phyloP scores from a whole-genome alignment of 1,140 invertebrate species.

The Coboldia fuscipes region DNA sequence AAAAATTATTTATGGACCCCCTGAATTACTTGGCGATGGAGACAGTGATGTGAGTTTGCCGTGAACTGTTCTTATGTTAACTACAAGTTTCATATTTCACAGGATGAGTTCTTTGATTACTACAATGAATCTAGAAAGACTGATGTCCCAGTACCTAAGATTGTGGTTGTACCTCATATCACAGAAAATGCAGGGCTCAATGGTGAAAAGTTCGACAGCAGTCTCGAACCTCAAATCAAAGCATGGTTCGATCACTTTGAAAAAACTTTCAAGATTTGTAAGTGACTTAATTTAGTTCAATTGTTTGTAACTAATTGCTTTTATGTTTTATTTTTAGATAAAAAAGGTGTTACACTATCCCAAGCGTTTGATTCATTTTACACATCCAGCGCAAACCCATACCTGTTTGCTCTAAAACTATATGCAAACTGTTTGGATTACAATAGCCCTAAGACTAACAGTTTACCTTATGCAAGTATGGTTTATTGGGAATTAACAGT shows the following conservation, averaged over 20 bases:
- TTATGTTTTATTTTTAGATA: constrained; percentile 21
- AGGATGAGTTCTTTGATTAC: no score
- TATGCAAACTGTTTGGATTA: constrained; percentile 33
- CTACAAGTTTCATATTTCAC: not conserved
- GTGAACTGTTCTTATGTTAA: not conserved
- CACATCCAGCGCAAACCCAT: constrained; percentile 26
- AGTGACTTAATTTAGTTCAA: constrained; percentile 1
- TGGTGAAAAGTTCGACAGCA: constrained; percentile 15
- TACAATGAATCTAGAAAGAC: not conserved
- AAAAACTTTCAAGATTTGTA: constrained; percentile 13
- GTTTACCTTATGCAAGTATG: constrained; percentile 26
- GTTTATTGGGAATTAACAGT: not conserved
- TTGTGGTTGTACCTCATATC: constrained; percentile 16
- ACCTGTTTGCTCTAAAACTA: constrained; percentile 27
- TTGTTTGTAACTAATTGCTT: not conserved
- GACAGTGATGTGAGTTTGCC: not conserved
- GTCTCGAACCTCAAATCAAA: constrained; percentile 9
- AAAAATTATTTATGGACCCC: not conserved
- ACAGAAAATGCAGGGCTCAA: constrained; percentile 14
- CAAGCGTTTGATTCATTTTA: constrained; percentile 26
- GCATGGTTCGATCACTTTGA: constrained; percentile 13
- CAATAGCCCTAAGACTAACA: constrained; percentile 28
- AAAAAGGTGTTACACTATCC: constrained; percentile 27
- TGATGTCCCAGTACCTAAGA: constrained; percentile 10
- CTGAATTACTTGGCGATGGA: not conserved